Base-by-base conservation (phyloP, 2,888 invertebrate genomes). In the Lithophane ornitopus region DNA sequence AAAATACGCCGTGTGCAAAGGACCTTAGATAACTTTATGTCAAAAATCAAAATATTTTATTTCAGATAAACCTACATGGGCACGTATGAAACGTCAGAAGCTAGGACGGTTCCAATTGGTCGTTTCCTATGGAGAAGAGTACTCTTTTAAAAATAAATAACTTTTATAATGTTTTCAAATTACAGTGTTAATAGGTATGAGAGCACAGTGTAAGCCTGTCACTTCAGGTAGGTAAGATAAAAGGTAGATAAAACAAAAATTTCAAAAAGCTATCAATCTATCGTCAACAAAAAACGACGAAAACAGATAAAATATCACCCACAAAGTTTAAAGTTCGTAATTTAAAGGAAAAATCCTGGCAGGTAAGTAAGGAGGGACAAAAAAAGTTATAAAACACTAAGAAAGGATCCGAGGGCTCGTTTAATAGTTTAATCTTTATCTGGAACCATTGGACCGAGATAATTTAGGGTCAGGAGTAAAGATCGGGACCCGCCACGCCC, bases 341-440 rank as follows among this genome's bases (percentile, higher is more conserved):
- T 74, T 84, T 68, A 68, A 80, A 79, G 26, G 19, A 70, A 77
- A 75, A 81, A 63, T 65, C 46, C 52, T 49, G 56, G 12, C 74
- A 74, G 77, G 78, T 75, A 58, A n/a, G 74, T 61, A 67, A 66
- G 59, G 39, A 75, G 46, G 63, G 70, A 78, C 62, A 74, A 80
- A 79, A 80, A 78, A 85, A 87, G 84, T 84, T 82, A 79, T 85
- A 84, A 85, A 87, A 84, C 78, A 78, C 82, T 83, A 75, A 76
- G 74, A 44, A 76, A 81, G 79, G 72, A 76, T 80, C 76, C 59
- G 49, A 78, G 69, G 80, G 70, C 86, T 76, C 85, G 74, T 86
- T 87, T 92, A 91, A 93, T 92, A 89, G 89, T 88, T 90, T 91
- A 92, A 93, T 93, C 93, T 92, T 93, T 93, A 91, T 93, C 90